Evolutionary conservation across 2,797 vertebrate species (phyloP).

Genomic region (Sebastes alutus): DNA sequence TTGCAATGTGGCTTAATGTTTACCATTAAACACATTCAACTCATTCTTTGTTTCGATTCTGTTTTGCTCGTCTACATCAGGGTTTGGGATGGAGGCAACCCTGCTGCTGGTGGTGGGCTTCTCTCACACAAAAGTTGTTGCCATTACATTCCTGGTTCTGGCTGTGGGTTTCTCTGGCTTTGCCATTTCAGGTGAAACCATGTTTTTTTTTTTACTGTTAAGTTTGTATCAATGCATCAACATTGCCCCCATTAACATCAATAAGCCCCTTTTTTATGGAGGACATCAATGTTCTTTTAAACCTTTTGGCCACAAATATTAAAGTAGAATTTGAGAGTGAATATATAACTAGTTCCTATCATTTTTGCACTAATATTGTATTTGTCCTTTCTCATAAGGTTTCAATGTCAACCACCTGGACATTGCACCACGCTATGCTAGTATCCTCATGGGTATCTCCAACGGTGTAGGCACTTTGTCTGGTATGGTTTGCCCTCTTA

Average conservation of each 20-base stretch:
- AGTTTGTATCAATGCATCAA: background rate
- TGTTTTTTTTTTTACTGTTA: background rate
- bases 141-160: constrained; percentile 91
- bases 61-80: constrained; percentile 48
- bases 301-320: background rate
- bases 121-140: constrained; percentile 90
- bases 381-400: constrained; percentile 71
- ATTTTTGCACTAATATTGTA: background rate
- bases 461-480: constrained; percentile 93
- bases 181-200: constrained; percentile 89
- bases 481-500: constrained; percentile 95
- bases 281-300: background rate
- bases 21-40: background rate
- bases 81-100: constrained; percentile 93
- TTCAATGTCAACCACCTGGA: constrained; percentile 95
- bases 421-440: constrained; percentile 93
- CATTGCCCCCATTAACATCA: background rate
- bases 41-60: background rate
- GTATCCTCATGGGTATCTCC: constrained; percentile 95
- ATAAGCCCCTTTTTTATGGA: background rate
- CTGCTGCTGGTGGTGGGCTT: constrained; percentile 92
- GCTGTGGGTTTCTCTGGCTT: constrained; percentile 95
- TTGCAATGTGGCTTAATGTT: background rate
- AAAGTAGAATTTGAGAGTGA: background rate
- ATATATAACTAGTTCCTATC: background rate